A percentile compares a stretch with the other conserved stretches of the same genome.
These are phyloP conservation scores for Macropodus opercularis DNA, from an alignment of 2,797 vertebrate species.

Conservation along the genomic window DNA sequence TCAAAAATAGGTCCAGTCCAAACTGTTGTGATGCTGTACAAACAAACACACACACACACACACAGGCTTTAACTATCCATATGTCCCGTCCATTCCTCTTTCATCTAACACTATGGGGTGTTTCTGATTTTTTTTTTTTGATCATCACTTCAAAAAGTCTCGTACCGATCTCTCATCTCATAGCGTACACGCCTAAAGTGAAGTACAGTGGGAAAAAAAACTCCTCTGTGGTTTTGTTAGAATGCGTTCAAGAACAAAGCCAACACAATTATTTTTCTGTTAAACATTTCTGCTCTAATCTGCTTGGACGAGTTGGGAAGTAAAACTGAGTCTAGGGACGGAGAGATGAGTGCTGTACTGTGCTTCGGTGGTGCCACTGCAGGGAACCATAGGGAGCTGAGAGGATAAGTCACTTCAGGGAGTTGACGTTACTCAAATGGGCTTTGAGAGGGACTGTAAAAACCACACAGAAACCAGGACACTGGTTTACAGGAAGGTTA, in stretches of 20 bases:
- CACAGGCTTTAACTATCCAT: constrained; percentile 1
- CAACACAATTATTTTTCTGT: constrained; percentile 18
- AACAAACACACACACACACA: background rate
- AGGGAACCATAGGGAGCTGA: constrained; percentile 19
- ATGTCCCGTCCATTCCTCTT: constrained; percentile 14
- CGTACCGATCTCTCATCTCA: no score
- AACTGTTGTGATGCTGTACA: background rate
- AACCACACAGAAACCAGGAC: constrained; percentile 19
- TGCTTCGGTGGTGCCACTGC: background rate
- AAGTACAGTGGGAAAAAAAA: background rate
- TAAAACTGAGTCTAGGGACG: background rate
- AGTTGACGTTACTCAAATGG: constrained; percentile 19
- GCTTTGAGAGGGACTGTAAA: constrained; percentile 4
- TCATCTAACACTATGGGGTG: constrained; percentile 7
- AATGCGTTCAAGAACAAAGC: constrained; percentile 21
- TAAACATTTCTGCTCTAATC: constrained; percentile 1
- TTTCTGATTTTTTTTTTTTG: constrained; percentile 17
- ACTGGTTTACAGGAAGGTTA: background rate
- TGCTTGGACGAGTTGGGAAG: background rate
- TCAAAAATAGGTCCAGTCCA: background rate
- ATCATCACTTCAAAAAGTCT: constrained; percentile 28
- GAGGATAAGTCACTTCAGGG: constrained; percentile 43
- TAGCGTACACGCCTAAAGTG: background rate
- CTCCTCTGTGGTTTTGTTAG: constrained; percentile 4
- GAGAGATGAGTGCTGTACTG: constrained; percentile 1